Base-by-base conservation (phyloP, 1,140 invertebrate species). In the Neodiprion pinetum region DNA sequence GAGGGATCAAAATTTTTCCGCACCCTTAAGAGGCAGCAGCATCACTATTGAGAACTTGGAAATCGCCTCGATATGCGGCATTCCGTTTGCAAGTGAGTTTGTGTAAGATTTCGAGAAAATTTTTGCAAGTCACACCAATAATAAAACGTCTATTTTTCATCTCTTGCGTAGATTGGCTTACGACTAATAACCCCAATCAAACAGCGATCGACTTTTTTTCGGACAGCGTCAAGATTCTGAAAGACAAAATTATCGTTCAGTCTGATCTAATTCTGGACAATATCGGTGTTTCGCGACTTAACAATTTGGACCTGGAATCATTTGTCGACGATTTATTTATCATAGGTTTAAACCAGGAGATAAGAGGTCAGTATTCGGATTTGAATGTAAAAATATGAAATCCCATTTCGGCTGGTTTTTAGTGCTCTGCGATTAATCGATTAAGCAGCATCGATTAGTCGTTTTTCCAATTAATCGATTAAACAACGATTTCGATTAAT, bases 11-110 rank as follows among this genome's bases (percentile, higher is more conserved):
- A 5, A 71, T 21, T 77, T 80, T 28, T 23, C 67, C 0, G 9
- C 21, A 12, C 23, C 75, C 0, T 66, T 84, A 40, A 11, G 28
- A 3, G 75, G 17, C 11, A 47, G 72, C 40, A 70, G 72, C 8
- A 28, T 82, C 0, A 66, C 61, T 14, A 67, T 82, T 7, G 50
- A 80, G 1, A n/a, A 81, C 47, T 69, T 84, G 17, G 70, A 80
- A 78, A 76, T 84, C 5, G 71, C 80, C 8, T 79, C 80, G 7
- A 61, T 83, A 23, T 85, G 84, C 48, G 83, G 81, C 53, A 76
- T 83, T 69, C 72, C 80, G 9, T 53, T 66, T n/a, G 28, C 79
- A 50, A 65, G 77, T 80, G 72, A 53, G 70, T 48, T 72, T 67
- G 67, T 75, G 78, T 80, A 72, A 72, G 73, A 67, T 70, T 2